Percentiles rank a stretch among this genome's conserved stretches.
phyloP scores from a whole-genome alignment of 2,113 vertebrate genomes.

The Cinclus mexicanus region DNA sequence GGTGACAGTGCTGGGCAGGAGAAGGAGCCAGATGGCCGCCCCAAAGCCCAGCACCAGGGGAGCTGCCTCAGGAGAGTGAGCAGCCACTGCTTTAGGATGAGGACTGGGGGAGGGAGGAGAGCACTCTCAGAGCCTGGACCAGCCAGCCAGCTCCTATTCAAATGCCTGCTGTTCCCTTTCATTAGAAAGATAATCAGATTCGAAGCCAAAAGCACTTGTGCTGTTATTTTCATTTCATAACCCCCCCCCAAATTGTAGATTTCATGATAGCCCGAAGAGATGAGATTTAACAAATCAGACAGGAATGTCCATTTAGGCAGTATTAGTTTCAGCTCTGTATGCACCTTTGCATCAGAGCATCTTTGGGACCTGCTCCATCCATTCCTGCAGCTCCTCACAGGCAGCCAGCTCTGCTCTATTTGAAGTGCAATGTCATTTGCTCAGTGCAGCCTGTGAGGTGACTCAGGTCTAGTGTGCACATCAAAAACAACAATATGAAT shows the following conservation, averaged over 20 bases:
- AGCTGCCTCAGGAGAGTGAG: neutral
- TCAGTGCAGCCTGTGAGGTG: neutral
- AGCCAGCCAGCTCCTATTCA: neutral
- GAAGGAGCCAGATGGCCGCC: neutral
- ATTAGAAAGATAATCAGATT: neutral
- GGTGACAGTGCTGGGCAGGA: neutral
- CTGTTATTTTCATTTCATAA: neutral
- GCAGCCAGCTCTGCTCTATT: neutral
- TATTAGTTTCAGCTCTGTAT: neutral
- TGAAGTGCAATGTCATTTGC: neutral
- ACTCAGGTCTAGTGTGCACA: neutral
- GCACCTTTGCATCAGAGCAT: neutral
- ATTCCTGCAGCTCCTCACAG: neutral
- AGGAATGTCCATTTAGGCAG: neutral
- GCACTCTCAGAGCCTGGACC: neutral
- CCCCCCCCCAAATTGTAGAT: neutral
- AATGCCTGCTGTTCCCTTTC: neutral
- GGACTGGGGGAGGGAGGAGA: neutral
- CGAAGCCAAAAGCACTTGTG: neutral
- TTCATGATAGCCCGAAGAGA: neutral
- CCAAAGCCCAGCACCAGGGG: accelerated
- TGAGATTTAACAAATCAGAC: neutral
- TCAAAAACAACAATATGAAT: neutral
- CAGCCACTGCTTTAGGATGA: neutral
- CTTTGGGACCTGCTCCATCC: neutral